Base-by-base conservation (phyloP, 2,113 vertebrate genomes). In the Aphyosemion australe region DNA sequence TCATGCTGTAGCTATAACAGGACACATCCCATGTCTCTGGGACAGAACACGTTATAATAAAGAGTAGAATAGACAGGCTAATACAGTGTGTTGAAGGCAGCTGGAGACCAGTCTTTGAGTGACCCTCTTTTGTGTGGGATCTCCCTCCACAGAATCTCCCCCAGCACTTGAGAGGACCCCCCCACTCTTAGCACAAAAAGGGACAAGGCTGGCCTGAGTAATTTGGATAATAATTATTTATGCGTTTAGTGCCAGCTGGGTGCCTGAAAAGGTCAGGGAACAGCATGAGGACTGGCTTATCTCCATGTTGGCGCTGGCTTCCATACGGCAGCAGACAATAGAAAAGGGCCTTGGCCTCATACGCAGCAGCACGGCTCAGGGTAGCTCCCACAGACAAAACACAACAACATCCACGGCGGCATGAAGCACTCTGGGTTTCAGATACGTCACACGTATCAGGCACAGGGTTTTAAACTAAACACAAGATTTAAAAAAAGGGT, bases 221-320 rank as follows among this genome's bases (percentile, higher is more conserved):
- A 92, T 92, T 90, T 90, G 90, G 85, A 85, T 90, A 83, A 90
- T 93, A 88, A 92, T 92, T 92, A 91, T 88, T 79, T 86, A 83
- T 85, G 85, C 84, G 69, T 88, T 90, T 90, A 89, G 83, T 89
- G 90, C 87, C 92, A 92, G 91, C 90, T 92, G 91, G 88, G 87
- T 88, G 87, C 83, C 84, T 78, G 79, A 90, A 85, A 91, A 90
- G 90, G 90, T 92, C 90, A 91, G 87, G 81, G 82, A 89, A 88
- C 89, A 90, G 91, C 86, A 80, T 87, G 88, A 76, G 79, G 79
- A 87, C 86, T 67, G 82, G 84, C 87, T 90, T 88, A 90, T 89
- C 89, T 88, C 80, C 60, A 48, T 85, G 84, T 84, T 73, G 87
- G 72, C 78, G 72, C 90, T 85, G 79, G 76, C 76, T 78, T 90